Base-by-base conservation (phyloP, 2,888 invertebrate species). In the Sminthurinus aureus region DNA sequence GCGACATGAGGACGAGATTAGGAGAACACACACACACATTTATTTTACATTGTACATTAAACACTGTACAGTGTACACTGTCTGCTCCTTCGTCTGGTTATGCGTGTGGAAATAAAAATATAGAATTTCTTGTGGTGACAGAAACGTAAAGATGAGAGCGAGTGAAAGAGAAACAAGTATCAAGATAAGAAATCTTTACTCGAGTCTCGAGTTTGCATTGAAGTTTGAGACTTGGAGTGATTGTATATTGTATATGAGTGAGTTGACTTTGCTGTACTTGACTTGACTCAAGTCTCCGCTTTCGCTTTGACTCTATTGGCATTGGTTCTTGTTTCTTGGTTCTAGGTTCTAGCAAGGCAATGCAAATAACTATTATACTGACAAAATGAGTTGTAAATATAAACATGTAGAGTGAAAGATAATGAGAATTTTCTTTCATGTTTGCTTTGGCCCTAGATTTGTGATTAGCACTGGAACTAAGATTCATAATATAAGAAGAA, bases 81-180 rank as follows among this genome's bases (percentile, higher is more conserved):
- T 38, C 38, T 38, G 38, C 38, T 38, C 38, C 38, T 1, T 38
- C 38, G 38, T 38, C 38, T 38, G 38, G 38, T 38, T 13, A 58
- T 58, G 58, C 58, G 58, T 58, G 58, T 58, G 58, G 71, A 24
- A 71, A 71, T 71, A 71, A 71, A 71, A 71, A 71, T 71, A 71
- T 71, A 24, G 71, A 26, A 71, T 71, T 71, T 71, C 71, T 71
- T 71, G 71, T 71, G 71, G 71, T 71, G 71, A 71, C 71, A 71
- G 71, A 71, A 26, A 71, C 9, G 71, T 71, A 13, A 24, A 26
- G 71, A 71, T 13, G 71, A 22, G 20, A 69, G 20, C 4, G 69
- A 69, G 69, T 24, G 71, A 71, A 13, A 22, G 69, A 69, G 69
- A 69, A 12, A 69, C 15, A 71, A 26, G 71, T 71, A 71, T 38